A percentile compares a stretch with the other conserved stretches of the same genome.
phyloP scores from a whole-genome alignment of 2,888 invertebrate genomes.

The Cheilosia variabilis region DNA sequence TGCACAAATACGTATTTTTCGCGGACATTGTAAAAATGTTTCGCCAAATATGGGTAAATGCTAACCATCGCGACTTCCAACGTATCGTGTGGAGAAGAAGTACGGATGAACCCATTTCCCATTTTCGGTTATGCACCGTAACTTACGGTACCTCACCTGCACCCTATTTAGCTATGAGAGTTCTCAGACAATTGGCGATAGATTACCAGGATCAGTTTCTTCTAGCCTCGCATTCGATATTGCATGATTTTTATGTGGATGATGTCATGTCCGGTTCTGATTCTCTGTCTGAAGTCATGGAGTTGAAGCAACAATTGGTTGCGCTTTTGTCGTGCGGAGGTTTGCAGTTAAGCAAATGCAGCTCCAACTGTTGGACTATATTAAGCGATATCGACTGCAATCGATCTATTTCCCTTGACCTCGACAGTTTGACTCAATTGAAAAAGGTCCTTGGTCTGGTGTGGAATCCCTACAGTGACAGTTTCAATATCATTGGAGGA shows the following conservation, averaged over 20 bases:
- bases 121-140: background rate
- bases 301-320: too few species aligned
- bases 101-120: background rate
- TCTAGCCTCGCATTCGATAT: too few species aligned
- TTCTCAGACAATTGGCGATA: background rate
- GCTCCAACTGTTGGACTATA: background rate
- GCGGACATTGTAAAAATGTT: slow-evolving; percentile 60
- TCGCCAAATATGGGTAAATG: slow-evolving; percentile 63
- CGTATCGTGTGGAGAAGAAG: slow-evolving; percentile 2
- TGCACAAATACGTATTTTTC: slow-evolving; percentile 32
- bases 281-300: too few species aligned
- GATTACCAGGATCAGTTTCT: background rate
- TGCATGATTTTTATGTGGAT: too few species aligned
- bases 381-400: background rate
- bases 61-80: background rate
- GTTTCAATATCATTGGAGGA: slow-evolving; percentile 34
- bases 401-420: background rate
- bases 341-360: too few species aligned
- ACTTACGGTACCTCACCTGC: background rate
- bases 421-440: background rate
- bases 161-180: background rate
- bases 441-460: slow-evolving; percentile 14
- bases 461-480: slow-evolving; percentile 19
- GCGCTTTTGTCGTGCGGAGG: too few species aligned
- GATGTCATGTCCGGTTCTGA: too few species aligned